Base-by-base conservation (phyloP, 2,888 invertebrate species). In the Coremacera marginata region DNA sequence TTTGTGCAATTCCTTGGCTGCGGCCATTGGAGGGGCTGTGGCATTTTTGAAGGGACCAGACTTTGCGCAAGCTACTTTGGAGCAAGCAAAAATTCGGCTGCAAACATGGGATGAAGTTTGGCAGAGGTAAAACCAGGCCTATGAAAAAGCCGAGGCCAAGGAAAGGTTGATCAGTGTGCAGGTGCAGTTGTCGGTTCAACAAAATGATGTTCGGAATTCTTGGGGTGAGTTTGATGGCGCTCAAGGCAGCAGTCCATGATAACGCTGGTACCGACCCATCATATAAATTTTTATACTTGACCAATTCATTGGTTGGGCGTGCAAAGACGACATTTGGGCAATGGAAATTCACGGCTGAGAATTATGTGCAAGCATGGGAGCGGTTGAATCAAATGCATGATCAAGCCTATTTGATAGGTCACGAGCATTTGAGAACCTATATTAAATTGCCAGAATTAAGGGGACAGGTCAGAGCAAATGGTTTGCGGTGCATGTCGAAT, bases 221-320 rank as follows among this genome's bases (percentile, higher is more conserved):
- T 70, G 70, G 70, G 70, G 52, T 25, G 52, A 70, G 52, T 70
- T 70, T 55, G 70, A 70, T 52, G 70, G 70, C 14, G 14, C 49
- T 14, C 22, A 4, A 9, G 22, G 34, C 31, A 22, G 16, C 49
- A n/a, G 27, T 16, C 11, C 34, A n/a, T 19, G n/a, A 52, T n/a
- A 52, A 52, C n/a, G 52, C 3, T n/a, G 16, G n/a, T 14, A 52
- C 7, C 14, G 52, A 14, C 16, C 7, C 52, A 52, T 14, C 52
- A 3, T n/a, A n/a, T n/a, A n/a, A n/a, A n/a, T n/a, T n/a, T n/a
- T n/a, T n/a, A n/a, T n/a, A n/a, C n/a, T n/a, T 52, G 52, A 52
- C 14, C 4, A 52, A 52, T 3, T n/a, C 16, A 14, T n/a, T 52
- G 52, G 52, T 52, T 52, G 52, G 7, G 16, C 14, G n/a, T n/a